Evolutionary conservation across 1,140 invertebrate species (phyloP), one percentile per base, ranked within the genome.

Genomic region (Heliothis virescens): DNA sequence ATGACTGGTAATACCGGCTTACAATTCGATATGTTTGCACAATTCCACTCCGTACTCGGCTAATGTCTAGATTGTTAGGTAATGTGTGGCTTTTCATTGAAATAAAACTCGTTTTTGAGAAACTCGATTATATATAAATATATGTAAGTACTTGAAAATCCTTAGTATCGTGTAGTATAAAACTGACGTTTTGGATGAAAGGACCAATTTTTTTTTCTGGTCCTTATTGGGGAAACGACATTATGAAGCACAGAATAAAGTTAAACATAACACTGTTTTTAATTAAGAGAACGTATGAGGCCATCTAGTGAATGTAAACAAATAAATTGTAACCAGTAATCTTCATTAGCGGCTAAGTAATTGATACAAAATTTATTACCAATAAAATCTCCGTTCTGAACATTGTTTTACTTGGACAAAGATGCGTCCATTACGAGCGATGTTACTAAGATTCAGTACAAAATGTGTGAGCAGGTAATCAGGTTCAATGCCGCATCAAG

Each of bases 401-500:
- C 34, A 41, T 41, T 41, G 34, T 41, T 7, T 41, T 41, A 41
- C 34, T 41, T 9, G 34, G 9, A 5, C 34, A 48, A 16, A 18
- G 29, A 15, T 67, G 0, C 11, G 41, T 67, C 41, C 10, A 41
- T n/a, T 21, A n/a, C 18, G 11, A 13, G 59, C 26, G 9, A 55
- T 34, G 57, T 55, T 41, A 57, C 57, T 55, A n/a, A 1, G 21
- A 26, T 5, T 55, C 15, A n/a, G 16, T 18, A 41, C 52, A 71
- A 73, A 73, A 26, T 41, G 53, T 73, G n/a, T 47, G 52, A 73
- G 69, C 69, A 73, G 69, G 69, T 47, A 73, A 73, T 73, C 41
- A 73, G 69, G 53, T 73, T 73, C 69, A 73, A 73, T 73, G 69
- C n/a, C 69, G 34, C 15, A 10, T 4, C 69, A 73, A 73, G 69